phyloP scores from a whole-genome alignment of 1,140 invertebrate genomes.

The Aricia agestis region DNA sequence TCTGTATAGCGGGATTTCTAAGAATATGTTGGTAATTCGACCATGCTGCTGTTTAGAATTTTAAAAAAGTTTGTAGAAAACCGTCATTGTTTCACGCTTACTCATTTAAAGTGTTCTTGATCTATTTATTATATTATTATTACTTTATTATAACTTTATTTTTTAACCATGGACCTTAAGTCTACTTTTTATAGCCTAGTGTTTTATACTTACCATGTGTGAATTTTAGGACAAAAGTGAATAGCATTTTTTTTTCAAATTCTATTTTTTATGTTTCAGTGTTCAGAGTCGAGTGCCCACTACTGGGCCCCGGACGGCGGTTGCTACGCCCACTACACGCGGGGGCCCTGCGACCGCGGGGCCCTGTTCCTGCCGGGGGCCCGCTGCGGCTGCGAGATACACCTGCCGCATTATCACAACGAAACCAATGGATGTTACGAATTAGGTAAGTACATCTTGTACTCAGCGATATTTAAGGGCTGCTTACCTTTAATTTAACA shows the following conservation, averaged over 20 bases:
- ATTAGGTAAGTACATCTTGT: no score
- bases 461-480: no score
- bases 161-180: no score
- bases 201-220: no score
- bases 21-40: neutral
- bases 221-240: neutral
- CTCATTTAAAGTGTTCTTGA: no score
- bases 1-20: neutral
- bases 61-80: neutral
- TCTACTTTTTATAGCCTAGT: no score
- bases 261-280: slow-evolving; percentile 55
- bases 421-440: slow-evolving; percentile 83
- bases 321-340: slow-evolving; percentile 87
- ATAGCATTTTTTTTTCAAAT: no score
- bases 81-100: no score
- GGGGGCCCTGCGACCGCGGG: slow-evolving; percentile 84
- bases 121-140: no score
- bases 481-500: no score
- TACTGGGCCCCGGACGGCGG: slow-evolving; percentile 74
- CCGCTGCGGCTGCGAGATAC: slow-evolving; percentile 81
- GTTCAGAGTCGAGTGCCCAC: slow-evolving; percentile 38
- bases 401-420: slow-evolving; percentile 84
- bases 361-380: slow-evolving; percentile 85
- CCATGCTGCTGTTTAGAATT: neutral
- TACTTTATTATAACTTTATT: no score